Evolutionary conservation across 2,797 vertebrate genomes (phyloP).

Genomic region (Sebastes nivosus): DNA sequence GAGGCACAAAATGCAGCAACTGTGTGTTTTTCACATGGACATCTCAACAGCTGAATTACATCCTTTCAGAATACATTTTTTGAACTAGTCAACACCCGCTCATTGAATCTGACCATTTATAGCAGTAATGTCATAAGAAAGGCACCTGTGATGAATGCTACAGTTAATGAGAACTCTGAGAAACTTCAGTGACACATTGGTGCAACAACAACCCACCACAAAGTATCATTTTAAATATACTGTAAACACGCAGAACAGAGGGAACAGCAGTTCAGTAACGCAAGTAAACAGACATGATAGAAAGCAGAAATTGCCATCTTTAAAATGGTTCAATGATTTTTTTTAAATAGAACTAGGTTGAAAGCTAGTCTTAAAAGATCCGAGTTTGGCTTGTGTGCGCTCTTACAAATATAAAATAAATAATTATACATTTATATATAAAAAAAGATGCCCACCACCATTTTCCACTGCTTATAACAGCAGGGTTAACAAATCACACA

Average conservation of each 20-base stretch:
- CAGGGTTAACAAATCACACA: slow-evolving; percentile 66
- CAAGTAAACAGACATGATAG: neutral
- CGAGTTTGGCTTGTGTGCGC: slow-evolving; percentile 32
- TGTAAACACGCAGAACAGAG: neutral
- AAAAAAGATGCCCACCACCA: slow-evolving; percentile 68
- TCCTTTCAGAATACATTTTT: neutral
- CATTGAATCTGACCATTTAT: slow-evolving; percentile 44
- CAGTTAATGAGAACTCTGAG: neutral
- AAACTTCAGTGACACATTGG: slow-evolving; percentile 20
- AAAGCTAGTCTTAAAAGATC: neutral
- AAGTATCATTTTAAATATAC: slow-evolving; percentile 38
- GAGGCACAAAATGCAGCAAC: neutral
- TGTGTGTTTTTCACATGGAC: neutral
- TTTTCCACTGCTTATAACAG: slow-evolving; percentile 81
- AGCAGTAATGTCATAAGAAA: slow-evolving; percentile 33
- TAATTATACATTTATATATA: slow-evolving; percentile 43
- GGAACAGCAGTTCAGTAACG: neutral
- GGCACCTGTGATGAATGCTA: slow-evolving; percentile 36
- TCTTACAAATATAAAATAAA: slow-evolving; percentile 68
- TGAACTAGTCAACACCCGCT: slow-evolving; percentile 24
- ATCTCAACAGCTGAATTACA: slow-evolving; percentile 1
- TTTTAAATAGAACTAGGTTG: slow-evolving; percentile 34
- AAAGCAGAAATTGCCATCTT: slow-evolving; percentile 11
- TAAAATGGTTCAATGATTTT: slow-evolving; percentile 14
- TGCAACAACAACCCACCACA: slow-evolving; percentile 62